A percentile compares a stretch with the other conserved stretches of the same genome.
These are phyloP conservation scores for Triplophysa yarkandensis DNA, from an alignment of 2,797 vertebrate genomes.

Conservation along the genomic window DNA sequence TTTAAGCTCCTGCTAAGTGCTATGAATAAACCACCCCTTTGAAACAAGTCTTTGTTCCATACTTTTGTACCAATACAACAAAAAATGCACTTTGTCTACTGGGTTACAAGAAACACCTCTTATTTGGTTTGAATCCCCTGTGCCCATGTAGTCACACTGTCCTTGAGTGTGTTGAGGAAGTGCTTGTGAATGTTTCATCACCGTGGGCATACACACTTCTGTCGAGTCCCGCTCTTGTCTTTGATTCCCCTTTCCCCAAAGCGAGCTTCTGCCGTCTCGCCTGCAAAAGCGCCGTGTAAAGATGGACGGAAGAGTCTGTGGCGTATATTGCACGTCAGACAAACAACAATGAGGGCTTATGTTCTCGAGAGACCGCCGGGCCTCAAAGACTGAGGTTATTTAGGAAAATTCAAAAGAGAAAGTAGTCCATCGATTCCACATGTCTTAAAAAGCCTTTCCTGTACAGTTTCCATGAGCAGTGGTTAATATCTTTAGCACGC, in stretches of 20 bases:
- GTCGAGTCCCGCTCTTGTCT: conserved; percentile 34
- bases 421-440: conserved; percentile 63
- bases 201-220: conserved; percentile 50
- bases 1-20: conserved; percentile 76
- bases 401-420: conserved; percentile 58
- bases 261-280: conserved; percentile 5
- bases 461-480: conserved; percentile 74
- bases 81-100: conserved; percentile 64
- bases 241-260: conserved; percentile 10
- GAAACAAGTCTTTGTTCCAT: conserved; percentile 65
- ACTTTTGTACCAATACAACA: conserved; percentile 58
- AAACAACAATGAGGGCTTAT: conserved; percentile 65
- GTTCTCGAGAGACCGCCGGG: conserved; percentile 29
- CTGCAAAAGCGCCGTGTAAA: conserved; percentile 51
- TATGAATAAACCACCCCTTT: conserved; percentile 70
- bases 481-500: conserved; percentile 65
- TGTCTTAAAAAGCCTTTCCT: conserved; percentile 32
- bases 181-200: conserved; percentile 63
- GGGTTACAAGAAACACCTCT: conserved; percentile 63
- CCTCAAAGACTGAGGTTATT: conserved; percentile 61
- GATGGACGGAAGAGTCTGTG: conserved; percentile 76
- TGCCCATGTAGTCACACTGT: conserved; percentile 63
- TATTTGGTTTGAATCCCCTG: conserved; percentile 76
- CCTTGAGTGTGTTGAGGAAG: conserved; percentile 65
- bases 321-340: conserved; percentile 79